Evolutionary conservation across 2,888 invertebrate genomes (phyloP).

Genomic region (Xiphydria camelus): DNA sequence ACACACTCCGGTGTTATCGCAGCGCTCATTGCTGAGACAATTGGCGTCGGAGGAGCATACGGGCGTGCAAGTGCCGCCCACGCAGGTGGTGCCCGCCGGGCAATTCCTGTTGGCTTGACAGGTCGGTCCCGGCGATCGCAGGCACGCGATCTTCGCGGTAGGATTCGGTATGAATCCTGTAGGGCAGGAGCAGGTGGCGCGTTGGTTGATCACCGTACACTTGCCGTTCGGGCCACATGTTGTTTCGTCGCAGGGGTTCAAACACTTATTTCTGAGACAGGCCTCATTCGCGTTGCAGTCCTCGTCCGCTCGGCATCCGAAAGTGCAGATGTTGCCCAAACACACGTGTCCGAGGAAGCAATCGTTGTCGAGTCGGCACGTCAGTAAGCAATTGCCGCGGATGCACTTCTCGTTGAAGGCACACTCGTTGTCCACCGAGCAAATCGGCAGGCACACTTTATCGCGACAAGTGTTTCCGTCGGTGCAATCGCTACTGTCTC

Average conservation of each 20-base stretch:
- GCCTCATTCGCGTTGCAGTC: slow-evolving; percentile 86
- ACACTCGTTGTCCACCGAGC: slow-evolving; percentile 77
- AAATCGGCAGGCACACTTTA: slow-evolving; percentile 80
- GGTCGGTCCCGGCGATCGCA: slow-evolving; percentile 75
- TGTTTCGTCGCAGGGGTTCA: slow-evolving; percentile 74
- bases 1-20: slow-evolving; percentile 74
- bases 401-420: slow-evolving; percentile 89
- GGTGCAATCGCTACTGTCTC: slow-evolving; percentile 70
- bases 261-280: slow-evolving; percentile 78
- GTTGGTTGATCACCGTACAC: slow-evolving; percentile 78
- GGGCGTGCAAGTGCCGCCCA: slow-evolving; percentile 74
- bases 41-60: slow-evolving; percentile 76
- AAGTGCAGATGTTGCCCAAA: slow-evolving; percentile 80
- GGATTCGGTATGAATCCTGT: slow-evolving; percentile 83
- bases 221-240: slow-evolving; percentile 86
- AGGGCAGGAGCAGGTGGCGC: slow-evolving; percentile 80
- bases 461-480: slow-evolving; percentile 76
- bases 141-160: slow-evolving; percentile 85
- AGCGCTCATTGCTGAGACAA: slow-evolving; percentile 83
- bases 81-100: slow-evolving; percentile 71
- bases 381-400: slow-evolving; percentile 79
- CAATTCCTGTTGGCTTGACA: slow-evolving; percentile 81
- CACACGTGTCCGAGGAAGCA: slow-evolving; percentile 92
- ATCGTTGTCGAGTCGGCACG: slow-evolving; percentile 88
- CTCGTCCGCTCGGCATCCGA: slow-evolving; percentile 84